Base-by-base conservation (phyloP, 2,113 vertebrate genomes). In the Chloebia gouldiae region DNA sequence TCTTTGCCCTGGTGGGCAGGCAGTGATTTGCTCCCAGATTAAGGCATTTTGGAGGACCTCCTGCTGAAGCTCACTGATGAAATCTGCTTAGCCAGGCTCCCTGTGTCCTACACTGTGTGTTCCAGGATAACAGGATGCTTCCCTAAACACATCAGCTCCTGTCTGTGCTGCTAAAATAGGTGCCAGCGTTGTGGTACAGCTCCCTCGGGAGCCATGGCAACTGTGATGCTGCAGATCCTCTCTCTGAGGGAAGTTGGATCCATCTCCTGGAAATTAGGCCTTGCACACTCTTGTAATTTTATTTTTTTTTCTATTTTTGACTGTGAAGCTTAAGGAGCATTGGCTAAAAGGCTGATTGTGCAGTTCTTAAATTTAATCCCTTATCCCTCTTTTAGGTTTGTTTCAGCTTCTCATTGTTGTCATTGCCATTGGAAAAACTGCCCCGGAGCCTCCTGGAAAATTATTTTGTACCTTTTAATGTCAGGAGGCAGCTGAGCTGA, bases 191-290 rank as follows among this genome's bases (percentile, higher is more conserved):
- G 78, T 22, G 73, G 2, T 64, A 1, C 57, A 28, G 82, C 79
- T 87, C 93, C 69, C 72, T 27, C 0, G 81, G 95, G 91, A 93
- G 82, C 1, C 94, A 91, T 94, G 96, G 94, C 91, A 95, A 94
- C 95, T 4, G 64, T 20, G 91, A 75, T 81, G 92, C 92, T 89
- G 83, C 89, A 63, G 27, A 56, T 73, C 42, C 71, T 86, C 64
- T 39, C n/a, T 1, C 81, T 72, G 86, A 14, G 0, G 0, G 78
- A 42, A 81, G 71, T 3, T 56, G 50, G 37, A 8, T 35, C 50
- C 27, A 24, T 42, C 72, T 88, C 15, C n/a, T 30, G 37, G 27
- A 49, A 92, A 73, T 69, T 2, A 37, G 61, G 61, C 83, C 80
- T 83, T 88, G 82, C 72, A 73, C 77, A 90, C 86, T 71, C 49